phyloP scores from a whole-genome alignment of 2,888 invertebrate genomes.

The Fissipunctia ypsillon region DNA sequence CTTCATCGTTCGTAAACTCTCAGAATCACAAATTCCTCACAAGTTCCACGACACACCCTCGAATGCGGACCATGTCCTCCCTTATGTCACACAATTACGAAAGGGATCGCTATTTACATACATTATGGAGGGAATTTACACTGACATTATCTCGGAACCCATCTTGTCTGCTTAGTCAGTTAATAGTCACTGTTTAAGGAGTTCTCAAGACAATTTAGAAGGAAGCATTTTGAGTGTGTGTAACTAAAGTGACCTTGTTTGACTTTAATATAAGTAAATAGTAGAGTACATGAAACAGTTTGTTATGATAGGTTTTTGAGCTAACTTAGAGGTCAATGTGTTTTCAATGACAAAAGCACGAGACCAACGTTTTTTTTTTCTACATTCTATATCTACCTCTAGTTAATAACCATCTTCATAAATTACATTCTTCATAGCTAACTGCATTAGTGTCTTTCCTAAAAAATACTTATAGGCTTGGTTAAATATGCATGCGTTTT shows the following conservation, averaged over 20 bases:
- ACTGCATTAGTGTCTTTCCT: too few species aligned
- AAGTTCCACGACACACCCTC: conserved; percentile 9
- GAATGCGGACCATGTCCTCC: conserved; percentile 38
- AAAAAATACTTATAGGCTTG: not conserved
- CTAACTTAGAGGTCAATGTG: not conserved
- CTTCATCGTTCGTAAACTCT: conserved; percentile 26
- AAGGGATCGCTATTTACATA: conserved; percentile 60
- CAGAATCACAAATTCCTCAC: conserved; percentile 29
- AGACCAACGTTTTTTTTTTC: not conserved
- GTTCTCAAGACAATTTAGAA: conserved; percentile 27
- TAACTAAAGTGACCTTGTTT: conserved; percentile 5
- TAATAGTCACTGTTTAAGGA: conserved; percentile 45
- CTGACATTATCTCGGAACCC: conserved; percentile 55
- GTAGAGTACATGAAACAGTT: not conserved
- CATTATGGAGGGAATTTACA: conserved; percentile 59
- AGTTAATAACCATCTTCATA: not conserved
- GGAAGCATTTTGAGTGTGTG: conserved; percentile 3
- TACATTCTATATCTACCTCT: not conserved
- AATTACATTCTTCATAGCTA: not conserved
- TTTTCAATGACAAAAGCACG: not conserved
- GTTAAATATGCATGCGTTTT: not conserved
- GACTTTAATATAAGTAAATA: not conserved
- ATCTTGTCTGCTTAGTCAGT: conserved; percentile 60
- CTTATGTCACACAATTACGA: conserved; percentile 56
- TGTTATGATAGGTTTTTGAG: not conserved